Evolutionary conservation across 2,888 invertebrate genomes (phyloP).

Genomic region (Cyclophora albipunctata): DNA sequence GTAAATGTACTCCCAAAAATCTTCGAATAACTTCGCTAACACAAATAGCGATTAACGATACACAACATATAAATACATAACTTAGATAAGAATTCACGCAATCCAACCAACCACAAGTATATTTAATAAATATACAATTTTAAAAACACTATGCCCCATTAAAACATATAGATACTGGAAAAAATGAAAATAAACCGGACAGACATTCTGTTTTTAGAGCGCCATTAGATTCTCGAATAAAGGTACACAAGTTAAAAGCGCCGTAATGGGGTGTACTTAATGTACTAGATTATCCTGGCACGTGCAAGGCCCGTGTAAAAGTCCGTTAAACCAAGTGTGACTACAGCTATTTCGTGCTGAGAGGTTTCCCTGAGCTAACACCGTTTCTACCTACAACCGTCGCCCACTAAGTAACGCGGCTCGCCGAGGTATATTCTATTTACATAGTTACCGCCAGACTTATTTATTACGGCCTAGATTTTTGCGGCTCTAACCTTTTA

Average conservation of each 20-base stretch:
- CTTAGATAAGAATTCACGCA: no score
- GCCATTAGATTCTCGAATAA: neutral
- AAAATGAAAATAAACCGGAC: no score
- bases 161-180: no score
- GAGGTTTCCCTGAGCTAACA: slow-evolving; percentile 16
- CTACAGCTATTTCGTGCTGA: slow-evolving; percentile 17
- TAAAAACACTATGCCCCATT: no score
- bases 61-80: no score
- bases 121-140: no score
- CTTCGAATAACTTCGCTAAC: no score
- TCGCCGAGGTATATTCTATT: slow-evolving; percentile 16
- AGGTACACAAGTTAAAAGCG: slow-evolving; percentile 4
- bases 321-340: slow-evolving; percentile 16
- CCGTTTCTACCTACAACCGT: slow-evolving; percentile 11
- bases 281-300: slow-evolving; percentile 8
- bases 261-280: slow-evolving; percentile 1
- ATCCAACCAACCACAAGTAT: no score
- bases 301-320: slow-evolving; percentile 15
- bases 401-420: slow-evolving; percentile 13
- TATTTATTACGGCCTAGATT: neutral
- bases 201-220: no score
- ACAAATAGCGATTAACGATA: no score
- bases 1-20: no score
- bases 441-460: slow-evolving; percentile 9
- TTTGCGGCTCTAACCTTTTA: no score